Base-by-base conservation (phyloP, 2,797 vertebrate species). In the Eulemur albifrons region DNA sequence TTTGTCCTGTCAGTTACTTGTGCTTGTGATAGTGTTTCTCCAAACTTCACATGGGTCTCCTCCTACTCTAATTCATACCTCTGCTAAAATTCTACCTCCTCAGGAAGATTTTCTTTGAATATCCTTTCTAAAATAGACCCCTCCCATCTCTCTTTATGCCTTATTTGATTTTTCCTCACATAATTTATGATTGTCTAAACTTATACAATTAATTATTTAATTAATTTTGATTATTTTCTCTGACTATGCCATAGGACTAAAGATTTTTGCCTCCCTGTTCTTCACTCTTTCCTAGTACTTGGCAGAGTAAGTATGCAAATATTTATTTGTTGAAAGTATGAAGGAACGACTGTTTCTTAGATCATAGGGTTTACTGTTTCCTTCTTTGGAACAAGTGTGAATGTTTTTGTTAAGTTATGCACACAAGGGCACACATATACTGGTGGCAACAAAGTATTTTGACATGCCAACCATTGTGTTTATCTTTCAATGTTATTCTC, bases 1-100 rank as follows among this genome's bases (percentile, higher is more conserved):
- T 38, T 54, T 40, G 11, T 18, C 17, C 1, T 54, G n/a, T 2
- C 35, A 72, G 23, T 27, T n/a, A 5, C 30, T 43, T n/a, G 20
- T 61, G 12, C 20, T 0, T n/a, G 7, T 2, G 35, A 65, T 1
- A 2, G 0, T 52, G 2, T n/a, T 38, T 48, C 67, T 13, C 11
- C 25, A 91, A 27, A 65, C 7, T 45, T 45, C 32, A 57, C 10
- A 5, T 0, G 52, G 54, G 10, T 38, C 38, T 21, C 12, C 12
- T 40, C 4, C 21, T 61, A 57, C 21, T 8, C 5, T 59, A 7
- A 27, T 43, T 72, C 5, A 30, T 25, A 70, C 11, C 27, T 80
- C 45, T 81, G 18, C 32, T 38, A 80, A 86, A 63, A 54, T 65
- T 10, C 61, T 2, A 86, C 20, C 15, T 63, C 75, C 12, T 79